Evolutionary conservation across 2,113 vertebrate species (phyloP), one percentile per base, ranked within the genome.

Genomic region (Pseudopodoces humilis): DNA sequence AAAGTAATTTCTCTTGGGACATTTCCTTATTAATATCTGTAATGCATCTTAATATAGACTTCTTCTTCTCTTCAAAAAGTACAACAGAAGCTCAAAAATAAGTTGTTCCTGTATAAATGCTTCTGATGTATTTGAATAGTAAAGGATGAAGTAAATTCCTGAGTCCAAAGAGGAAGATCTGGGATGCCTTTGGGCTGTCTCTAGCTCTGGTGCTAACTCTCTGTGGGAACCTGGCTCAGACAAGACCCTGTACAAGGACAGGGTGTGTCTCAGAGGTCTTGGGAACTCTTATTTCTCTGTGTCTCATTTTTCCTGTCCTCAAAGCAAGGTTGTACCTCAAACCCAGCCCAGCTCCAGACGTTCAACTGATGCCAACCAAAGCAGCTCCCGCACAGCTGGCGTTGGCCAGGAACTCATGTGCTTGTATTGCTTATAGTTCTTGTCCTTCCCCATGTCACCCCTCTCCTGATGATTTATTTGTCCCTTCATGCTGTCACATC

Each of bases 401-500:
- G 0, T 3, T 60, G 65, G 35, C 56, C 65, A 27, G 0, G 0
- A 16, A 33, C 31, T 69, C 53, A 13, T 56, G 22, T 50, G 30
- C 37, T 76, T 68, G 19, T 31, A 1, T 7, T 60, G 15, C n/a
- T 75, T 35, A 8, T 10, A 37, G 65, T n/a, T 89, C 74, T 82
- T 69, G n/a, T 27, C 28, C 65, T 58, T 62, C 46, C 79, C n/a
- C 44, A 22, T 0, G 2, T 28, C 81, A 58, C 30, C 41, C 64
- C 74, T 82, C 63, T 16, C 18, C 30, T 7, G 2, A 39, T 85
- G 84, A 94, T 94, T 89, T 92, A 85, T 89, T 62, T 65, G 46
- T 89, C 50, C 78, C 47, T 85, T 89, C 43, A 30, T 76, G 37
- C 80, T 94, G 89, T 72, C 91, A 72, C 31, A 35, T 62, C 53